These are phyloP conservation scores for Cheilosia soror DNA, from an alignment of 2,888 invertebrate genomes.

Conservation along the genomic window DNA sequence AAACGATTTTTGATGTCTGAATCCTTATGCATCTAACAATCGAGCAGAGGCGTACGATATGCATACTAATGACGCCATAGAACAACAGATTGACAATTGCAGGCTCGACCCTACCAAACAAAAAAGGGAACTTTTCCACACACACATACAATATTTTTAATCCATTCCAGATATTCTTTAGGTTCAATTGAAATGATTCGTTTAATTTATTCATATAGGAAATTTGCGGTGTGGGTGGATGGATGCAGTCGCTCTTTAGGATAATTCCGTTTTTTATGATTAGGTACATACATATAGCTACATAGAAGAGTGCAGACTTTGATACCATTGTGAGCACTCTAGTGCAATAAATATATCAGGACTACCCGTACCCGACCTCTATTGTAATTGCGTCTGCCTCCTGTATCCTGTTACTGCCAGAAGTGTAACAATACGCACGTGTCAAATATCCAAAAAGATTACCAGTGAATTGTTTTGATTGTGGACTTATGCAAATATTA, in stretches of 20 bases:
- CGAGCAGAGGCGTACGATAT: constrained; percentile 26
- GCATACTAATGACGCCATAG: constrained; percentile 63
- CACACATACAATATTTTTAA: constrained; percentile 41
- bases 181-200: constrained; percentile 25
- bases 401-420: constrained; percentile 5
- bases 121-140: constrained; percentile 36
- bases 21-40: constrained; percentile 63
- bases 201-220: constrained; percentile 65
- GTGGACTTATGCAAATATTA: constrained; percentile 63
- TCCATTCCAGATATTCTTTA: constrained; percentile 38
- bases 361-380: constrained; percentile 16
- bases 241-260: constrained; percentile 29
- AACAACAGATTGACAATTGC: constrained; percentile 60
- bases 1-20: constrained; percentile 42
- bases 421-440: constrained; percentile 62
- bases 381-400: constrained; percentile 63
- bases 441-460: constrained; percentile 68
- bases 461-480: constrained; percentile 73
- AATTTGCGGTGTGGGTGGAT: constrained; percentile 12
- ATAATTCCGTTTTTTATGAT: constrained; percentile 52
- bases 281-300: constrained; percentile 16
- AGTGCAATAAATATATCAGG: constrained; percentile 40
- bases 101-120: not conserved
- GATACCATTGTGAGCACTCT: constrained; percentile 23
- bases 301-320: constrained; percentile 28